Conservation (phyloP, 2,797 vertebrate species). For the Triplophysa yarkandensis region DNA sequence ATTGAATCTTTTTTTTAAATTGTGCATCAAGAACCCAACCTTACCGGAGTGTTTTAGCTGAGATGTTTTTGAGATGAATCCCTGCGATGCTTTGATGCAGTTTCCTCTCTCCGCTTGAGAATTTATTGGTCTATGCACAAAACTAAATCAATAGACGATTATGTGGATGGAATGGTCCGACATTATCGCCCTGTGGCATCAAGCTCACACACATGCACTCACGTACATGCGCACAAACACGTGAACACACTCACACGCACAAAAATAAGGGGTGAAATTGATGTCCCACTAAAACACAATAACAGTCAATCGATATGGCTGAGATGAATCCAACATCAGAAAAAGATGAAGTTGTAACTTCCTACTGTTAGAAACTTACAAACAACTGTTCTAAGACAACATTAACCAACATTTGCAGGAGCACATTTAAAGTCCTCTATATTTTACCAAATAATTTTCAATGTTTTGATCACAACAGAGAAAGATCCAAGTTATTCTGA, state of each 20-base stretch:
- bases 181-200: constrained; percentile 61
- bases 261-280: constrained; percentile 45
- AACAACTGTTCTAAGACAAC: constrained; percentile 7
- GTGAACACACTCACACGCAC: constrained; percentile 49
- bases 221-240: constrained; percentile 51
- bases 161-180: constrained; percentile 59
- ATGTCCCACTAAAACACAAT: constrained; percentile 47
- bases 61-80: constrained; percentile 20
- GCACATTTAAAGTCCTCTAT: too few species aligned
- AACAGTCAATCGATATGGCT: constrained; percentile 35
- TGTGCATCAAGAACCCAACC: not conserved
- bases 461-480: not conserved
- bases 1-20: not conserved
- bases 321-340: constrained; percentile 6
- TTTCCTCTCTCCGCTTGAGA: constrained; percentile 49
- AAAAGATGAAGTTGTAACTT: constrained; percentile 9
- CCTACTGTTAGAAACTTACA: constrained; percentile 26
- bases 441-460: too few species aligned
- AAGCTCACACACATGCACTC: constrained; percentile 38
- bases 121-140: constrained; percentile 64
- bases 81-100: constrained; percentile 37
- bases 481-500: not conserved
- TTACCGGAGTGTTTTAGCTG: not conserved
- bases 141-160: constrained; percentile 66
- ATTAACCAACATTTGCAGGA: constrained; percentile 17